phyloP scores from a whole-genome alignment of 1,140 invertebrate genomes.

The Anastrepha ludens region DNA sequence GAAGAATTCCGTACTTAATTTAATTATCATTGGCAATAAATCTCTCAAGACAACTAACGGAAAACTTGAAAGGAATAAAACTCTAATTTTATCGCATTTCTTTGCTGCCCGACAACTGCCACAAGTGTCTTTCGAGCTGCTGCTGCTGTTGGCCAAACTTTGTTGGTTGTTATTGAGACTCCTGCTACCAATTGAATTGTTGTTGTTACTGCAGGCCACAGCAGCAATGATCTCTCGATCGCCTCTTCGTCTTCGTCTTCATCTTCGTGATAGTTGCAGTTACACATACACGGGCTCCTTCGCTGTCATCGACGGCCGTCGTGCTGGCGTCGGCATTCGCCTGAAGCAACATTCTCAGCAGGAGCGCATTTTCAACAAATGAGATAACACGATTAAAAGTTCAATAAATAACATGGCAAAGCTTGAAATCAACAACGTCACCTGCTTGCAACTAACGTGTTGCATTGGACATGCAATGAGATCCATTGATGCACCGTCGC shows the following conservation, averaged over 20 bases:
- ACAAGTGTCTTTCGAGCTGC: conserved; percentile 16
- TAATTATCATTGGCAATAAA: conserved; percentile 55
- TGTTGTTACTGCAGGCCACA: not conserved
- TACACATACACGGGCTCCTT: not conserved
- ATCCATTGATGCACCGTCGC: conserved; percentile 43
- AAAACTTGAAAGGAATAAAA: conserved; percentile 54
- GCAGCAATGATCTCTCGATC: not conserved
- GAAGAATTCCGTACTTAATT: conserved; percentile 55
- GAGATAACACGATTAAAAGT: conserved; percentile 56
- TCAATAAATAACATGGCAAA: conserved; percentile 54
- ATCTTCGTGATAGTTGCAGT: not conserved
- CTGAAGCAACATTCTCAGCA: conserved; percentile 48
- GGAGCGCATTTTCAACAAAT: conserved; percentile 52
- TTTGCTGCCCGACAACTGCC: conserved; percentile 17
- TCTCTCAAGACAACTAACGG: conserved; percentile 42
- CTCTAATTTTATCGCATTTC: conserved; percentile 52
- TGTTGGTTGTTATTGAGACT: not conserved
- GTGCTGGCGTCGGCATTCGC: not conserved
- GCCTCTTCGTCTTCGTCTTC: not conserved
- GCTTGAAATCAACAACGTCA: conserved; percentile 48
- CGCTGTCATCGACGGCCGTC: not conserved
- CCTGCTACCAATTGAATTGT: not conserved
- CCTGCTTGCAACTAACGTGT: conserved; percentile 36
- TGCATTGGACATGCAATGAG: conserved; percentile 41
- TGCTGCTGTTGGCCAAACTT: not conserved